Evolutionary conservation across 2,113 vertebrate species (phyloP), one percentile per base, ranked within the genome.

Genomic region (Cottus gobio): DNA sequence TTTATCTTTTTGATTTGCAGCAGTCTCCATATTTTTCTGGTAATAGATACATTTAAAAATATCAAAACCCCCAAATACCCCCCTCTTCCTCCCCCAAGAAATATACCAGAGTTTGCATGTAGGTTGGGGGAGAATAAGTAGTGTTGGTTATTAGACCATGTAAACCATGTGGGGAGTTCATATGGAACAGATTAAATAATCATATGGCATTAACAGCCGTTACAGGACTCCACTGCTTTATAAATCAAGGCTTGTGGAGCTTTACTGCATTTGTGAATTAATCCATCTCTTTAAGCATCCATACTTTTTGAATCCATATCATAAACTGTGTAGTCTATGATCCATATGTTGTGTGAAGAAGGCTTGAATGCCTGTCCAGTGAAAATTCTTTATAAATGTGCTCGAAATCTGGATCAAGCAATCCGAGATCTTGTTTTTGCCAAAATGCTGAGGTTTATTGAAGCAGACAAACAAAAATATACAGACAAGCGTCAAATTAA

Each of bases 171-270:
- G n/a, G n/a, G 34, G 24, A 24, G 30, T 69, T 52, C 7, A 65
- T 18, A 28, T 28, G 28, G 20, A 39, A 39, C n/a, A 18, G 68
- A 71, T 71, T 28, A 71, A 71, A 71, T 57, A 56, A 37, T 31
- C 48, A 69, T 37, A 28, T 56, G 50, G n/a, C n/a, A 26, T 56
- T 70, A 57, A 37, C 22, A 8, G 11, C 24, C 39, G 20, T 20
- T 20, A 44, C 24, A 15, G 20, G 7, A 56, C 11, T 20, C 30
- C 15, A 34, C 7, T 18, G 16, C 30, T 39, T 63, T 37, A 65
- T 37, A 8, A 44, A 65, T 65, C n/a, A 2, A 44, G n/a, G 37
- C n/a, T 16, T 65, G 42, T 42, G 13, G 37, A 65, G 36, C 44
- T 71, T 22, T 28, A 57, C 15, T 57, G 52, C 52, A 28, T 71